Evolutionary conservation across 2,888 invertebrate species (phyloP), one percentile per base, ranked within the genome.

Genomic region (Willowsia nigromaculata): DNA sequence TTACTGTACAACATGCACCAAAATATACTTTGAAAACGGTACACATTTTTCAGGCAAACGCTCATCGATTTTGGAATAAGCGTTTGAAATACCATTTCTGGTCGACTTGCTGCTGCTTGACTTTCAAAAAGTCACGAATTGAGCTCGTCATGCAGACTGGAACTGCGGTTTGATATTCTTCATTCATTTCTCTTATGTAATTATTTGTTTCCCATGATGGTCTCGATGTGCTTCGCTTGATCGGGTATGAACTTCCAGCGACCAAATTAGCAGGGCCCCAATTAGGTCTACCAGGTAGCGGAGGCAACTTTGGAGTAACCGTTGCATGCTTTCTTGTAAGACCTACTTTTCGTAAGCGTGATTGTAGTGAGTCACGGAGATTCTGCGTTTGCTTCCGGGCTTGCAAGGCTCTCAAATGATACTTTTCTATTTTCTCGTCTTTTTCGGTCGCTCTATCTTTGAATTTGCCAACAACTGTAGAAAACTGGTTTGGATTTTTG

Each of bases 201-300:
- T 2, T 3, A 22, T 15, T 71, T 13, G 13, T 43, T 1, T 43
- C 27, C 47, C 83, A 68, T 22, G 43, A 18, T 11, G 76, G 37
- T 50, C 13, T 0, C n/a, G 62, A 13, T 53, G 27, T 18, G 13
- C 6, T 13, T 11, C 22, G 22, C 56, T 43, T 76, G 9, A 50
- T 33, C 1, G 83, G 84, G 59, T 86, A 90, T 0, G 78, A 18
- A 65, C 50, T 78, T 27, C 83, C 85, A 6, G 90, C 83, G 1
- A 91, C 88, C 11, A 91, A 81, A 37, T 88, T 89, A 13, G 91
- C 90, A 33, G 91, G 91, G 27, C 91, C 90, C 91, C 91, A 91
- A 53, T 90, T 78, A 13, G 88, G 65, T 22, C 88, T 74, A 0
- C 85, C 33, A 0, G 43, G 71, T 13, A 62, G 5, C 0, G 78